phyloP scores from a whole-genome alignment of 1,140 invertebrate species.

The Neotoxoptera formosana region DNA sequence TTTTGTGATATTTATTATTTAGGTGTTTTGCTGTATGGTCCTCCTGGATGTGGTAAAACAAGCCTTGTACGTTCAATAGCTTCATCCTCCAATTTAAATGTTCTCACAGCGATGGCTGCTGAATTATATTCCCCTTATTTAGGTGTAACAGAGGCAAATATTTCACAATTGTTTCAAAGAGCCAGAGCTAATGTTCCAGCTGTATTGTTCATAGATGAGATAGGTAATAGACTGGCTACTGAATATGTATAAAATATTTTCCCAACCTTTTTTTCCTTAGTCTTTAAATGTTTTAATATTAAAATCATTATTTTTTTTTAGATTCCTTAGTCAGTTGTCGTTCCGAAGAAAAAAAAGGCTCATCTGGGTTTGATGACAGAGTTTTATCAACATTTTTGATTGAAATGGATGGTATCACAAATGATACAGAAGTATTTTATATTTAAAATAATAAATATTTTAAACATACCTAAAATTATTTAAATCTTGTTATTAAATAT shows the following conservation, averaged over 20 bases:
- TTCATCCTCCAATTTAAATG: slow-evolving; percentile 69
- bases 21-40: slow-evolving; percentile 77
- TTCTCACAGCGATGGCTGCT: slow-evolving; percentile 71
- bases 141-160: slow-evolving; percentile 71
- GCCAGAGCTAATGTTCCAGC: slow-evolving; percentile 73
- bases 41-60: slow-evolving; percentile 81
- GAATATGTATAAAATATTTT: neutral
- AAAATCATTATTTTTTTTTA: slow-evolving; percentile 60
- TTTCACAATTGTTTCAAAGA: slow-evolving; percentile 72
- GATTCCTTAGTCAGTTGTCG: slow-evolving; percentile 72
- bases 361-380: slow-evolving; percentile 67
- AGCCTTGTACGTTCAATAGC: slow-evolving; percentile 74
- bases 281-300: neutral
- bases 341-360: slow-evolving; percentile 63
- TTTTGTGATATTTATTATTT: slow-evolving; percentile 56
- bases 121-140: slow-evolving; percentile 75
- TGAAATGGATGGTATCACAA: slow-evolving; percentile 75
- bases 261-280: neutral
- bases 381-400: slow-evolving; percentile 73
- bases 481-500: neutral
- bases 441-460: neutral
- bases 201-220: slow-evolving; percentile 80
- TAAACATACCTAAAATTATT: neutral
- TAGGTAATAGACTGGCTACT: slow-evolving; percentile 65
- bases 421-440: slow-evolving; percentile 59